Percentiles rank a stretch among this genome's conserved stretches.
Conservation (phyloP, 1,140 invertebrate species). For the Pararge aegeria region DNA sequence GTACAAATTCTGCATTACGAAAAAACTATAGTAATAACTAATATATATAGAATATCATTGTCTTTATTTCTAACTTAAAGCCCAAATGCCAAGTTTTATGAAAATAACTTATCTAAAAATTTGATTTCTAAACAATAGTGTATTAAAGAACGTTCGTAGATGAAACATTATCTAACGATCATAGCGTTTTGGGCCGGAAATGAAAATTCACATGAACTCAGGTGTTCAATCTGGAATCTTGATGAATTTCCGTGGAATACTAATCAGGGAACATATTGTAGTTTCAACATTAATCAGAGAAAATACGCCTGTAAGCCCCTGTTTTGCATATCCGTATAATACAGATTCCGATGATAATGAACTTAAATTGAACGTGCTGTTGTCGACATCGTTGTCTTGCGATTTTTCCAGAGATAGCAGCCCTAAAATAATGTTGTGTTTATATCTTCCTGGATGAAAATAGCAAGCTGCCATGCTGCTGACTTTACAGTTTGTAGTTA, state of each 20-base stretch:
- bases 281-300: constrained; percentile 4
- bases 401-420: too few relatives aligned
- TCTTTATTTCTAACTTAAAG: too few relatives aligned
- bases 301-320: not conserved
- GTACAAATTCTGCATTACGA: too few relatives aligned
- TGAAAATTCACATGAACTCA: constrained; percentile 7
- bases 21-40: too few relatives aligned
- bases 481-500: too few relatives aligned
- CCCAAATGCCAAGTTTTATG: too few relatives aligned
- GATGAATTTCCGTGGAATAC: constrained; percentile 6
- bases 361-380: not conserved
- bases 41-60: too few relatives aligned
- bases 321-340: constrained; percentile 8
- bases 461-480: too few relatives aligned
- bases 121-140: not conserved
- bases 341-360: not conserved
- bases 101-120: not conserved
- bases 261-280: constrained; percentile 9
- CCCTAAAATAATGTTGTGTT: too few relatives aligned
- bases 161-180: not conserved
- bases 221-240: constrained; percentile 8
- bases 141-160: not conserved
- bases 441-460: too few relatives aligned
- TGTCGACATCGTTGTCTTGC: not conserved
- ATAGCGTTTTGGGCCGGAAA: not conserved